A percentile compares a stretch with the other conserved stretches of the same genome.
phyloP scores from a whole-genome alignment of 2,888 invertebrate species.

The Pseudeuparius sepicola region DNA sequence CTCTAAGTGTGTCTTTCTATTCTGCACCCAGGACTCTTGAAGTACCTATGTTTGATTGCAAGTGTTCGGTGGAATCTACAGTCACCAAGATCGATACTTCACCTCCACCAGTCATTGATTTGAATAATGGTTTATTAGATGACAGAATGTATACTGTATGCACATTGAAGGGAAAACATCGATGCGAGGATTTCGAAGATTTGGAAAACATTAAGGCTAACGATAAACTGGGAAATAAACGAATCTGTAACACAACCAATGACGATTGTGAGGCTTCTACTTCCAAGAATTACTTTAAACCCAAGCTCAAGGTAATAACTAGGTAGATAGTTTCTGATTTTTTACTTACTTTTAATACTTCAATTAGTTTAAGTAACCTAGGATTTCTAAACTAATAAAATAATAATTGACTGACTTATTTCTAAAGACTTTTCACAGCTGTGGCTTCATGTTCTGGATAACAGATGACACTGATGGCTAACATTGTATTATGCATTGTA shows the following conservation, averaged over 20 bases:
- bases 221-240: slow-evolving; percentile 18
- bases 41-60: slow-evolving; percentile 36
- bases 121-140: slow-evolving; percentile 43
- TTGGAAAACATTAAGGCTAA: slow-evolving; percentile 40
- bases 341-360: too few relatives aligned
- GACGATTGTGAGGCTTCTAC: slow-evolving; percentile 28
- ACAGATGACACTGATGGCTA: too few relatives aligned
- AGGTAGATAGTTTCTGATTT: too few relatives aligned
- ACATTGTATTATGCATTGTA: too few relatives aligned
- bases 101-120: slow-evolving; percentile 20
- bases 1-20: slow-evolving; percentile 52
- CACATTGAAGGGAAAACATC: slow-evolving; percentile 48
- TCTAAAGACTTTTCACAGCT: too few relatives aligned
- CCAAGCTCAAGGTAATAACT: slow-evolving; percentile 26
- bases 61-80: slow-evolving; percentile 33
- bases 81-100: slow-evolving; percentile 18
- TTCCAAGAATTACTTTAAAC: slow-evolving; percentile 25
- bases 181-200: slow-evolving; percentile 65
- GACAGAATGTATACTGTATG: slow-evolving; percentile 59
- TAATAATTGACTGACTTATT: too few relatives aligned
- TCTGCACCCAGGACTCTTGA: slow-evolving; percentile 62
- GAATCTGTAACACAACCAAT: slow-evolving; percentile 5
- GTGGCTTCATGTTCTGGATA: too few relatives aligned
- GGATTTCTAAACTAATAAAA: too few relatives aligned
- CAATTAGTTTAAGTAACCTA: too few relatives aligned